A percentile compares a stretch with the other conserved stretches of the same genome.
These are phyloP conservation scores for Thalassaphorura encarpata DNA, from an alignment of 1,140 invertebrate species.

Conservation along the genomic window DNA sequence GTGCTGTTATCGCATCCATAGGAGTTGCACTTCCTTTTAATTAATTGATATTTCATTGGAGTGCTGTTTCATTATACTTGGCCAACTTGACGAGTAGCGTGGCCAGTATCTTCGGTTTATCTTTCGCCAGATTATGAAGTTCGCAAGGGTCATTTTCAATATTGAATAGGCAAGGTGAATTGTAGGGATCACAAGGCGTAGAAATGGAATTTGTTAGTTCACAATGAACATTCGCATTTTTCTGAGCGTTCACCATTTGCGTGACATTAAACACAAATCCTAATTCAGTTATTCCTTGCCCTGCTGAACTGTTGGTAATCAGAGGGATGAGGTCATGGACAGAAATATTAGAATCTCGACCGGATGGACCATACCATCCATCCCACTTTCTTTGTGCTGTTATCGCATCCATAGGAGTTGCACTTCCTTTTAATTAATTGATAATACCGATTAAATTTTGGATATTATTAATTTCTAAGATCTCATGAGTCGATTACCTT, in stretches of 20 bases:
- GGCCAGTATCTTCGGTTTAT: constrained; percentile 51
- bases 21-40: too few species aligned
- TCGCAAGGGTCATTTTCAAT: constrained; percentile 74
- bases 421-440: not conserved
- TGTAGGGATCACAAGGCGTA: constrained; percentile 47
- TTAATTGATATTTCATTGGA: too few species aligned
- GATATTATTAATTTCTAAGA: constrained; percentile 3
- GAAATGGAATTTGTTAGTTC: constrained; percentile 14
- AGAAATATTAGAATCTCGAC: constrained; percentile 39
- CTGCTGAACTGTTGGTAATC: constrained; percentile 20
- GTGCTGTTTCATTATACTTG: constrained; percentile 54
- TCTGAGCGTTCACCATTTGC: constrained; percentile 38
- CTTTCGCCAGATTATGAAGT: constrained; percentile 48
- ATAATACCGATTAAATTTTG: not conserved
- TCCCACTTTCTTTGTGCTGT: constrained; percentile 53
- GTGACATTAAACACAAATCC: constrained; percentile 1
- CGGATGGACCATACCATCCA: constrained; percentile 69
- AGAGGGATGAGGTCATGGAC: constrained; percentile 11
- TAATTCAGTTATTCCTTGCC: constrained; percentile 11
- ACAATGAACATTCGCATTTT: constrained; percentile 41
- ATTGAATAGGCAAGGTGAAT: constrained; percentile 65
- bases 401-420: not conserved
- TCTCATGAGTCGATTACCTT: constrained; percentile 54
- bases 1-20: not conserved
- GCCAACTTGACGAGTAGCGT: constrained; percentile 46